Base-by-base conservation (phyloP, 1,140 invertebrate species). In the Drosophila varians region DNA sequence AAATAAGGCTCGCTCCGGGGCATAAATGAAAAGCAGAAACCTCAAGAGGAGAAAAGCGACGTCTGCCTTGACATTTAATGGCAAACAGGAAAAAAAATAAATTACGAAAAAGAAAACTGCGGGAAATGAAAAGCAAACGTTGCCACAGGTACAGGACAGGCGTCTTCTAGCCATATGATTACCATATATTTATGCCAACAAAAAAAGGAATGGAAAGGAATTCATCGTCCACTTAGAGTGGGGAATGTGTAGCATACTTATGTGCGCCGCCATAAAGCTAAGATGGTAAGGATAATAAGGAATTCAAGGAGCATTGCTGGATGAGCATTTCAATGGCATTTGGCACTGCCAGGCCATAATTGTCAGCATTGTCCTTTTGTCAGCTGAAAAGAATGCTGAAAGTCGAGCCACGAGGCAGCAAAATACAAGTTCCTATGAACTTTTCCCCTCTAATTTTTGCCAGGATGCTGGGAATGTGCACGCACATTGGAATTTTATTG, bases 401-500 rank as follows among this genome's bases (percentile, higher is more conserved):
- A 46, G 53, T 57, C 38, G 38, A 42, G 14, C 16, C 18, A 25
- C 4, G 25, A 47, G 26, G 6, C 0, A 28, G 26, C 21, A 23
- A 16, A 16, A 12, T 16, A 36, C 28, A 48, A 38, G 11, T 23
- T 57, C 6, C 21, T 28, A 36, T 25, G 28, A 57, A 57, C 19
- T 57, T 48, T 49, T 9, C 8, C n/a, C 26, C 60, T 66, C 7
- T 43, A 65, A 26, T 66, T 56, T 31, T 42, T 40, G 21, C 26
- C 5, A 56, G 16, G 25, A 46, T 46, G 52, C 52, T 55, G 49
- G 38, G 53, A 56, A 75, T 58, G 66, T 75, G 56, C 51, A 76
- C 72, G 68, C 79, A 48, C 80, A 61, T 80, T 66, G 80, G 80
- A 86, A 86, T 86, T 86, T 86, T 80, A 86, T 86, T 62, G 80